Percentiles rank a stretch among this genome's conserved stretches.
These are phyloP conservation scores for Halictus rubicundus DNA, from an alignment of 1,140 invertebrate genomes.

Conservation along the genomic window DNA sequence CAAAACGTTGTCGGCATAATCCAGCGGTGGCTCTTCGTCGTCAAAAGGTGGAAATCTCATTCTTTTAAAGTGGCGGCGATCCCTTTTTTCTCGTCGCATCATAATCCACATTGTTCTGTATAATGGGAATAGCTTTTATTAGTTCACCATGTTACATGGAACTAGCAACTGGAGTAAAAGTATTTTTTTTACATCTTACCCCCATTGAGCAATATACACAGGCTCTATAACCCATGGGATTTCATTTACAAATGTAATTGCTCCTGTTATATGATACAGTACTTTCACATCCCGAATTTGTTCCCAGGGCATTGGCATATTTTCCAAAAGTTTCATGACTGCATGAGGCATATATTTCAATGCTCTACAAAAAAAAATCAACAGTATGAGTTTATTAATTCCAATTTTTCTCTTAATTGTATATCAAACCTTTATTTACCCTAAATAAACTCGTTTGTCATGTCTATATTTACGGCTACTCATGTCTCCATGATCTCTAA, in stretches of 20 bases:
- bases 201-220: slow-evolving; percentile 99
- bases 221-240: slow-evolving; percentile 99
- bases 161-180: neutral
- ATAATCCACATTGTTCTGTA: slow-evolving; percentile 99
- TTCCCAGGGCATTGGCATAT: slow-evolving; percentile 99
- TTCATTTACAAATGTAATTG: slow-evolving; percentile 99
- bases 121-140: slow-evolving; percentile 37
- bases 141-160: neutral
- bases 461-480: slow-evolving; percentile 99
- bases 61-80: slow-evolving; percentile 98
- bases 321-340: slow-evolving; percentile 98
- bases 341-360: slow-evolving; percentile 99
- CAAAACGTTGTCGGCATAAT: slow-evolving; percentile 99
- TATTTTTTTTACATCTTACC: slow-evolving; percentile 81
- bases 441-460: slow-evolving; percentile 99
- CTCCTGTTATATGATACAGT: slow-evolving; percentile 98
- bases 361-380: slow-evolving; percentile 83
- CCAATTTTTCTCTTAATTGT: neutral
- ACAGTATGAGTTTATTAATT: neutral
- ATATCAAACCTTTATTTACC: slow-evolving; percentile 80
- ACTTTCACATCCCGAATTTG: slow-evolving; percentile 99
- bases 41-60: slow-evolving; percentile 99
- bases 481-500: slow-evolving; percentile 99
- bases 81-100: slow-evolving; percentile 99
- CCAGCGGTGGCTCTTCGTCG: slow-evolving; percentile 99